phyloP scores from a whole-genome alignment of 1,140 invertebrate species.

The Brachionus rotundiformis region DNA sequence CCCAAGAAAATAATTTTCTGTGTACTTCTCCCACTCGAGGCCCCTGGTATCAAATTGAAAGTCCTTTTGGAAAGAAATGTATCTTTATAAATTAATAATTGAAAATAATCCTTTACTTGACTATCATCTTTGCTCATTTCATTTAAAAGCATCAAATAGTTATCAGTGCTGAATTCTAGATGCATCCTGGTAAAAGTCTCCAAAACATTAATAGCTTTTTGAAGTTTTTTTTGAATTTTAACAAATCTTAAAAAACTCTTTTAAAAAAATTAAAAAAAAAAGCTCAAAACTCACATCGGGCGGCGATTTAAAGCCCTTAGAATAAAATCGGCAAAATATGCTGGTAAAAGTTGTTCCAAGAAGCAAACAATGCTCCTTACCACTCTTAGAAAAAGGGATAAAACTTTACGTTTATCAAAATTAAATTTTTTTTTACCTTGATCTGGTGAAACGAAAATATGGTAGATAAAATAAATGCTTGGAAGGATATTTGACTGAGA shows the following conservation, averaged over 20 bases:
- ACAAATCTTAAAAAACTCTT: background rate
- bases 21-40: conserved; percentile 60
- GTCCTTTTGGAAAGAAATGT: conserved; percentile 35
- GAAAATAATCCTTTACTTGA: conserved; percentile 55
- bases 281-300: background rate
- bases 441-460: conserved; percentile 59
- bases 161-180: conserved; percentile 78
- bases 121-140: conserved; percentile 69
- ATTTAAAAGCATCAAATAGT: conserved; percentile 70
- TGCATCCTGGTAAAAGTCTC: conserved; percentile 77
- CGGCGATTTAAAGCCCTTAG: conserved; percentile 55
- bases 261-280: background rate
- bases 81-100: background rate
- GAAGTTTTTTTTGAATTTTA: conserved; percentile 66
- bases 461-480: conserved; percentile 58
- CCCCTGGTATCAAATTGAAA: conserved; percentile 59
- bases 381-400: background rate
- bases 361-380: background rate
- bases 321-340: conserved; percentile 60
- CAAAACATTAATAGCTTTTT: conserved; percentile 74
- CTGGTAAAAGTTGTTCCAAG: conserved; percentile 61
- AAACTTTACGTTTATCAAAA: background rate
- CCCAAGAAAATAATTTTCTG: conserved; percentile 60
- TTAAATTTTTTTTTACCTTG: conserved; percentile 54
- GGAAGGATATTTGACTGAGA: conserved; percentile 60